Percentiles rank a stretch among this genome's conserved stretches.
Conservation (phyloP, 2,797 vertebrate species). For the Neopelma chrysocephalum region DNA sequence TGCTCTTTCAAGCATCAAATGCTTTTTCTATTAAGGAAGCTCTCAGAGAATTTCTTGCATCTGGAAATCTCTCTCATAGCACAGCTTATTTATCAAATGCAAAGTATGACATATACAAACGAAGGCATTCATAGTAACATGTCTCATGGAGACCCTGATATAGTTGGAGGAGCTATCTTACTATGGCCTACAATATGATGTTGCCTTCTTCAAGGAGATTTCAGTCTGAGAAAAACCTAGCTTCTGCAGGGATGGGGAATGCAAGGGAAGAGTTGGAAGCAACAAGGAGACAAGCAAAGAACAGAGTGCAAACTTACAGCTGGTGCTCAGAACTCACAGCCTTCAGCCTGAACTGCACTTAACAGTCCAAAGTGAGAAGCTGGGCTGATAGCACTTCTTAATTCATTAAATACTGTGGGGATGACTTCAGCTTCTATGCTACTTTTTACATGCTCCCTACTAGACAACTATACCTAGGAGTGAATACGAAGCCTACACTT, state of each 20-base stretch:
- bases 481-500: not conserved
- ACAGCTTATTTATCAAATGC: not conserved
- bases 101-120: not conserved
- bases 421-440: not conserved
- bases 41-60: slow-evolving; percentile 1
- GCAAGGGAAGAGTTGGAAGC: not conserved
- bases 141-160: not conserved
- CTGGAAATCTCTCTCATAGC: not conserved
- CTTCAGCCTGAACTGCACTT: not conserved
- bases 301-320: not conserved
- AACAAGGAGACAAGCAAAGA: not conserved
- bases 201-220: not conserved
- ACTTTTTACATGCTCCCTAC: not conserved
- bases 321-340: not conserved
- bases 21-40: slow-evolving; percentile 35
- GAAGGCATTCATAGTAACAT: not conserved
- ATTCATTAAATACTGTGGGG: not conserved
- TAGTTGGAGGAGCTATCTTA: not conserved
- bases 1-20: slow-evolving; percentile 34
- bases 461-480: not conserved
- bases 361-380: not conserved
- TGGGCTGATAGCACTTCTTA: not conserved
- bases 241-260: not conserved
- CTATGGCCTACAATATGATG: not conserved
- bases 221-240: not conserved